Conservation (phyloP, 2,888 invertebrate genomes). For the Stenodera caucasica region DNA sequence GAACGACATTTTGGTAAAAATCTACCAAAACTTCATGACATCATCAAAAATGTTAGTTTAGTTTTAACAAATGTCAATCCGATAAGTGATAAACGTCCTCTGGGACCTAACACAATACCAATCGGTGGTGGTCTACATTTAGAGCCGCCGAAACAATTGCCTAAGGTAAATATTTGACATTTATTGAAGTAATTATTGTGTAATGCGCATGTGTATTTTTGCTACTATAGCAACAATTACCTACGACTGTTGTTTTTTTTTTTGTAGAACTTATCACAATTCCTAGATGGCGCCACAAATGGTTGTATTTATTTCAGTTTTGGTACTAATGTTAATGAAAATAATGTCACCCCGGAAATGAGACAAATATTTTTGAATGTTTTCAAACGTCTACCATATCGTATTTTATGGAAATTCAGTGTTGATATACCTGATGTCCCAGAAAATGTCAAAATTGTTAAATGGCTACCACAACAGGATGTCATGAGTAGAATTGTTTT, state of each 20-base stretch:
- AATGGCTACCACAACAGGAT: slow-evolving; percentile 48
- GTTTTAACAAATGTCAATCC: slow-evolving; percentile 41
- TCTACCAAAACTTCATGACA: slow-evolving; percentile 33
- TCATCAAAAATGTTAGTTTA: slow-evolving; percentile 35
- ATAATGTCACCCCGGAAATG: slow-evolving; percentile 11
- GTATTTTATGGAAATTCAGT: slow-evolving; percentile 23
- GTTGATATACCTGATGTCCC: slow-evolving; percentile 31
- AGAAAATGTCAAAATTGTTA: slow-evolving; percentile 43
- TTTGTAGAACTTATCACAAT: slow-evolving; percentile 32
- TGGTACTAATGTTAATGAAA: slow-evolving; percentile 23
- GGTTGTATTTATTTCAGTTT: slow-evolving; percentile 38
- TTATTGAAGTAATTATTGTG: too few species aligned
- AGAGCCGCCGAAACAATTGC: slow-evolving; percentile 34
- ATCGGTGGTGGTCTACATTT: slow-evolving; percentile 41
- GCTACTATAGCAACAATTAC: too few species aligned
- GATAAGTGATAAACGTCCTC: slow-evolving; percentile 36
- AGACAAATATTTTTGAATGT: slow-evolving; percentile 12
- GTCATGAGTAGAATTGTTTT: too few species aligned
- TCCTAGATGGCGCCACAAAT: slow-evolving; percentile 28
- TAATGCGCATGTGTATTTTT: too few species aligned
- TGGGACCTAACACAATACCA: slow-evolving; percentile 37
- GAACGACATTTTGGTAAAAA: slow-evolving; percentile 36
- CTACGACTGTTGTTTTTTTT: background rate
- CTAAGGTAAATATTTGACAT: too few species aligned
- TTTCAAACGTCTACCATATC: slow-evolving; percentile 24